Conservation (phyloP, 2,113 vertebrate species). For the Nycticryphes semicollaris region DNA sequence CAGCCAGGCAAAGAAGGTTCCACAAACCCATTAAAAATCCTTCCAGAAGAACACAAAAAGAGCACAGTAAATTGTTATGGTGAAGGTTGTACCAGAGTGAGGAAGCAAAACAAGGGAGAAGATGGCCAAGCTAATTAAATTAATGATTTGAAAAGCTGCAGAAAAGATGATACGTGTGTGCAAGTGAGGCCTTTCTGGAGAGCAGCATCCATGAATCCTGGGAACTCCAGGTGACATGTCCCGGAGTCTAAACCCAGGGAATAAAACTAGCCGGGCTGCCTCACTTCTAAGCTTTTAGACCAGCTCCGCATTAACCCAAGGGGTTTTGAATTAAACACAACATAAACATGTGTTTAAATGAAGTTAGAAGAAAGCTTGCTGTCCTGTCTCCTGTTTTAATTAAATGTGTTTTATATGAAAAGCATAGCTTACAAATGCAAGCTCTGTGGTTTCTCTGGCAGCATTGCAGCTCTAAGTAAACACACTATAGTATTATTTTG, state of each 20-base stretch:
- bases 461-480: constrained; percentile 68
- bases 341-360: constrained; percentile 69
- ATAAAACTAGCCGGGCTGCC: constrained; percentile 21
- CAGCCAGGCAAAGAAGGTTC: background rate
- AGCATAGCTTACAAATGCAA: constrained; percentile 69
- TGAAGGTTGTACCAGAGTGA: background rate
- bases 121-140: background rate
- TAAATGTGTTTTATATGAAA: constrained; percentile 75
- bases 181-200: background rate
- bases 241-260: background rate
- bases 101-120: background rate
- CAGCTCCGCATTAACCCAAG: constrained; percentile 49
- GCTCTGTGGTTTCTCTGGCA: constrained; percentile 76
- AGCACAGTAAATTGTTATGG: background rate
- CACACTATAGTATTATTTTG: constrained; percentile 75
- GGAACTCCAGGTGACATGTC: background rate
- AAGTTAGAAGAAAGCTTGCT: constrained; percentile 72
- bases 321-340: constrained; percentile 62
- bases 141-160: background rate
- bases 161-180: background rate
- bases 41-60: background rate
- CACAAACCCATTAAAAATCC: background rate
- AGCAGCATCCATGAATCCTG: fast-evolving
- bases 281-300: constrained; percentile 51
- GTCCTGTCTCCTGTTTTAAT: constrained; percentile 73